Conservation (phyloP, 2,888 invertebrate species). For the Girardia tigrina region DNA sequence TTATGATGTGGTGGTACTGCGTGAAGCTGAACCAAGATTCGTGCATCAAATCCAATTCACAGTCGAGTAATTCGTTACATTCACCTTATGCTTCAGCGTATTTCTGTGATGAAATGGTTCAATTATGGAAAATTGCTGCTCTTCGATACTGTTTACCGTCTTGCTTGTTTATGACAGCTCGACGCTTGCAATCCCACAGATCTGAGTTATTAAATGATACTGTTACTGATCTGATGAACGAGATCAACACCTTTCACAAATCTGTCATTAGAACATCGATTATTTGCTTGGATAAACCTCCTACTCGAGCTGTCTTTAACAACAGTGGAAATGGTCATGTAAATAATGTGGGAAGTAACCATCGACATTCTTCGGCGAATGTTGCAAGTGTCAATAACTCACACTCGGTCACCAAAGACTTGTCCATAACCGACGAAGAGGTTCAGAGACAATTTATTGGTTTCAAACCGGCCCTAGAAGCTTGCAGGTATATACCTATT, state of each 20-base stretch:
- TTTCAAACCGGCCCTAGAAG: slow-evolving; percentile 89
- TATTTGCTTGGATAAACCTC: slow-evolving; percentile 40
- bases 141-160: slow-evolving; percentile 57
- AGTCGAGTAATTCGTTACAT: background rate
- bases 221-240: background rate
- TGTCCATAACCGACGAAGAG: background rate
- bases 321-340: background rate
- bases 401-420: background rate
- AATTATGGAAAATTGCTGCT: slow-evolving; percentile 84
- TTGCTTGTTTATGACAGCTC: background rate
- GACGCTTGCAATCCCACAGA: background rate
- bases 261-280: slow-evolving; percentile 35
- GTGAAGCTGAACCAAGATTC: slow-evolving; percentile 24
- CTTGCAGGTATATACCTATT: slow-evolving; percentile 59
- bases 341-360: background rate
- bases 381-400: slow-evolving; percentile 42
- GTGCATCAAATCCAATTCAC: background rate
- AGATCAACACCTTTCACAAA: background rate
- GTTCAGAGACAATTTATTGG: slow-evolving; percentile 72
- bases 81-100: slow-evolving; percentile 69
- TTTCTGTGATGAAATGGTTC: slow-evolving; percentile 89
- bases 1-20: slow-evolving; percentile 27
- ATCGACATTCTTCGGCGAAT: background rate
- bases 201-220: background rate
- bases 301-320: background rate